These are phyloP conservation scores for Galago senegalensis DNA, from an alignment of 2,797 vertebrate species.

Conservation along the genomic window DNA sequence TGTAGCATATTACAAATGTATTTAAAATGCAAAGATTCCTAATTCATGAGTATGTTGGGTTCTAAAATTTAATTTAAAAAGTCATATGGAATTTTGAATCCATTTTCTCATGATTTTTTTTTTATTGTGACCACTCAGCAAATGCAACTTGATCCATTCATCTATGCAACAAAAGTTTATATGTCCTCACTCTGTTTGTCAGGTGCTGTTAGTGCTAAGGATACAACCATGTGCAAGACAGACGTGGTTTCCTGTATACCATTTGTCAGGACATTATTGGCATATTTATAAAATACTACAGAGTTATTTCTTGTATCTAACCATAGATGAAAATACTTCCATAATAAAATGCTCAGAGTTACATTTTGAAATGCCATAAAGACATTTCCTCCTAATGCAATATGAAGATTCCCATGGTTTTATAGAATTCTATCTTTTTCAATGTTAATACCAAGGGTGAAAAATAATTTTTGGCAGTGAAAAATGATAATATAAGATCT, in stretches of 20 bases:
- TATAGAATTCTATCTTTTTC: not conserved
- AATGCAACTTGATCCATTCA: not conserved
- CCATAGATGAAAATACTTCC: not conserved
- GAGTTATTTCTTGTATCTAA: not conserved
- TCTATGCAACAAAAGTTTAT: not conserved
- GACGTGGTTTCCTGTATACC: not conserved
- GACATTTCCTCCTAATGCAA: not conserved
- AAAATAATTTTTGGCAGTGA: not conserved
- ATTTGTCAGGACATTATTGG: not conserved
- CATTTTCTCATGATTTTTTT: not conserved
- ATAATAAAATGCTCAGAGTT: not conserved
- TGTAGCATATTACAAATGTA: not conserved
- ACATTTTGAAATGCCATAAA: not conserved
- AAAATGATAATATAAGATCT: not conserved
- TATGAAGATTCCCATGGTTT: not conserved
- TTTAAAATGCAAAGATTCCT: not conserved
- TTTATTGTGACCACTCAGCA: not conserved
- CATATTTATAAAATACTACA: not conserved
- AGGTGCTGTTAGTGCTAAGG: not conserved
- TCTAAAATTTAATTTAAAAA: not conserved
- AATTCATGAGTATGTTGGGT: not conserved
- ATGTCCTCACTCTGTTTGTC: not conserved
- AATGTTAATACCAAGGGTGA: not conserved
- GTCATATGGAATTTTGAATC: not conserved
- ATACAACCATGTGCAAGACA: not conserved